Base-by-base conservation (phyloP, 2,113 vertebrate genomes). In the Phrynocephalus versicolor region DNA sequence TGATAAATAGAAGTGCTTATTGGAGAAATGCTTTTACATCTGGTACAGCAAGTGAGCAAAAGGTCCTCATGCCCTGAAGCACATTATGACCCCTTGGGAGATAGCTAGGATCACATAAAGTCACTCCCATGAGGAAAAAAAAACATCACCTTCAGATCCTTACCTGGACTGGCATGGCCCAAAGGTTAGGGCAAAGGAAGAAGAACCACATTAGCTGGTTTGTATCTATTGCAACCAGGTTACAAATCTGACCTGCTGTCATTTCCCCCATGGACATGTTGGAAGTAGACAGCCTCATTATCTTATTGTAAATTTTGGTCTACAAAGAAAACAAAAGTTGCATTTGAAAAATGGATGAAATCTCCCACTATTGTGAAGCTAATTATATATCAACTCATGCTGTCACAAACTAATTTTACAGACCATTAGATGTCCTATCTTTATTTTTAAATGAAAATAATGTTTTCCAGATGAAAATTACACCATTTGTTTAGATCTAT, bases 201-300 rank as follows among this genome's bases (percentile, higher is more conserved):
- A 99, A 99, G 95, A 99, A 99, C 99, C 99, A 99, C 98, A 99
- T 99, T 70, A 99, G 96, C 90, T 99, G 99, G 91, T 99, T 99
- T 93, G 98, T 98, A 89, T 99, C 99, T 81, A 99, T 98, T 88
- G 99, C 99, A 72, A 99, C 98, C 84, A 99, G 95, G 94, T 99
- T 99, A 93, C 99, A 99, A 93, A 99, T 99, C 93, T 99, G 99
- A 18, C 97, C 98, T 1, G 98, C 97, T 0, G 98, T 99, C 94
- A 99, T 98, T 89, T 98, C 99, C 1, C 99, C 99, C 98, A 99
- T 99, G 33, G 99, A 99, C 94, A 99, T 97, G 94, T 99, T 99
- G 87, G 99, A 99, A 16, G 98, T 99, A 90, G 98, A 99, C 81
- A 99, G 96, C 67, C 97, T 97, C 98, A 99, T 98, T 86, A 99